Base-by-base conservation (phyloP, 2,113 vertebrate genomes). In the Zapus hudsonius region DNA sequence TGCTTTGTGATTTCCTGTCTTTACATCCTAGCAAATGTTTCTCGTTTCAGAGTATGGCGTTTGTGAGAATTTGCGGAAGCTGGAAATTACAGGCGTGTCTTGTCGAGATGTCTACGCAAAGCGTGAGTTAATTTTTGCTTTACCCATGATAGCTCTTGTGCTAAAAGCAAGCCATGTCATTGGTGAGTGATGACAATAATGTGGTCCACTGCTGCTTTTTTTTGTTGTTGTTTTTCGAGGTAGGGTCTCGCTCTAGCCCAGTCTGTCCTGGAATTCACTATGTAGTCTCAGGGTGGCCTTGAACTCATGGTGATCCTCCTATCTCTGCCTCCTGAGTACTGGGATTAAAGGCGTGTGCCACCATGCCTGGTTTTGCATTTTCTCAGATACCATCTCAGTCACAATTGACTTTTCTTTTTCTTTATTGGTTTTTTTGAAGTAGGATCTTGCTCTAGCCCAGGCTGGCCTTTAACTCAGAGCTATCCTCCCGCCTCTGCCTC, bases 31-130 rank as follows among this genome's bases (percentile, higher is more conserved):
- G 55, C 72, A 36, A 10, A 12, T 33, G 7, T 91, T 81, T 97
- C 76, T 97, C 70, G 16, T 96, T 97, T 79, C 98, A 99, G 99
- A 99, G 87, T 99, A 99, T 3, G 99, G 99, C 0, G 99, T 99
- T 91, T 99, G 98, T 61, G 99, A 99, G 66, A 99, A 99, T 96
- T 86, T 99, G 90, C 95, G 99, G 96, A 99, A 99, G 95, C 44
- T 99, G 98, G 99, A 99, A 97, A 98, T 98, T 92, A 98, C 98
- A 0, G 99, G 99, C 2, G 98, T 99, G 82, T 99, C 99, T 61
- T 99, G 99, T 93, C 97, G 98, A 92, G 99, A 99, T 1, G 98
- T 99, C 70, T 99, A 99, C 59, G 99, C 99, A n/a, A 99, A 99
- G 98, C 98, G 99, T 99, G 96, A 99, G 99, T 98, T 72, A 1